These are phyloP conservation scores for Thecocarcelia acutangulata DNA, from an alignment of 2,888 invertebrate genomes.

Conservation along the genomic window DNA sequence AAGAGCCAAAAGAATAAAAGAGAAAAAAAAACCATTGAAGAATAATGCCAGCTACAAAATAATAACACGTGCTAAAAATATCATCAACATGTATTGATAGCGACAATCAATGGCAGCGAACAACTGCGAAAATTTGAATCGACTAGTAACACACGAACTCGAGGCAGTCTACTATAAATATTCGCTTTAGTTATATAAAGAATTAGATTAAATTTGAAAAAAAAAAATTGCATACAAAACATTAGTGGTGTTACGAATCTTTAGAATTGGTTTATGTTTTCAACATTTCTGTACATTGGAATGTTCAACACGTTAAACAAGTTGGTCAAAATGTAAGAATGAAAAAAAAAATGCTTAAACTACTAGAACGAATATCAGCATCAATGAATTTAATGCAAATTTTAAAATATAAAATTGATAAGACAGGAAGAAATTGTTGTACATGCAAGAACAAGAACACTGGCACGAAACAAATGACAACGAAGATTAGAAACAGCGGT, in stretches of 20 bases:
- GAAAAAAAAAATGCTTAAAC: constrained; percentile 7
- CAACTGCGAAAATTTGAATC: neutral
- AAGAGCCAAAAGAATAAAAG: constrained; percentile 9
- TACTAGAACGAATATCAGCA: constrained; percentile 55
- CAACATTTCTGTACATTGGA: neutral
- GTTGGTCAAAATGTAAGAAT: constrained; percentile 27
- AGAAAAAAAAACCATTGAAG: neutral
- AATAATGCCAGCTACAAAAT: constrained; percentile 8
- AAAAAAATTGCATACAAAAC: neutral
- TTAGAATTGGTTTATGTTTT: neutral
- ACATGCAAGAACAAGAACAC: constrained; percentile 54
- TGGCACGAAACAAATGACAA: constrained; percentile 53
- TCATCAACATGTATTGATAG: constrained; percentile 36
- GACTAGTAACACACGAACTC: neutral
- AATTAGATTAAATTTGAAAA: neutral
- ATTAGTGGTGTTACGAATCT: constrained; percentile 6
- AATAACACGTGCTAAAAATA: constrained; percentile 65
- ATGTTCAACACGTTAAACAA: constrained; percentile 37
- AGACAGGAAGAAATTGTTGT: constrained; percentile 65
- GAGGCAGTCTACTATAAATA: neutral
- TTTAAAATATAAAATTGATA: constrained; percentile 64
- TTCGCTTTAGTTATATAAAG: no score
- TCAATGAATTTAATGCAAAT: constrained; percentile 68
- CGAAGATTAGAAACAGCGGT: constrained; percentile 42
- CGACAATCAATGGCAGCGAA: constrained; percentile 8